Evolutionary conservation across 2,888 invertebrate genomes (phyloP).

Genomic region (Drosophila vallismaia): DNA sequence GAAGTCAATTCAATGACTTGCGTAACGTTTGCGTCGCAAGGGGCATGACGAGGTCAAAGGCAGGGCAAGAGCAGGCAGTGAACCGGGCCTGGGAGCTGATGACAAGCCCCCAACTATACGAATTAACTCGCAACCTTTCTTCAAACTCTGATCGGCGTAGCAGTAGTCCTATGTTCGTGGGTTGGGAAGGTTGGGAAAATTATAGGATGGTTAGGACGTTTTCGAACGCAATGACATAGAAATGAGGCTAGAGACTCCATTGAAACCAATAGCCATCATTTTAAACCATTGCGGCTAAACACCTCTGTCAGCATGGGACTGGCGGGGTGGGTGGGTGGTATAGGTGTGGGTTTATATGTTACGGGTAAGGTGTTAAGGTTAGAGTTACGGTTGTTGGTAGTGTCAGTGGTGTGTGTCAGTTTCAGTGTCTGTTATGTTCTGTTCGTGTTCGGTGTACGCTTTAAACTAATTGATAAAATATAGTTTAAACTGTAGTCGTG

Average conservation of each 20-base stretch:
- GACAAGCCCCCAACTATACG: constrained; percentile 26
- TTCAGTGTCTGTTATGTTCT: constrained; percentile 38
- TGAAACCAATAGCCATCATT: background rate
- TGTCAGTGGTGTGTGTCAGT: constrained; percentile 21
- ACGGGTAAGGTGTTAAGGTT: constrained; percentile 1
- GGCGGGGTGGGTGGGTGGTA: constrained; percentile 13
- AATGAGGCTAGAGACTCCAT: background rate
- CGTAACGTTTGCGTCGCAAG: background rate
- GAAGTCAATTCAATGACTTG: background rate
- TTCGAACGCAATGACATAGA: constrained; percentile 12
- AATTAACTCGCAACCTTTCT: constrained; percentile 35
- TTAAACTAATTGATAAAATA: constrained; percentile 76
- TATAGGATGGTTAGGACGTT: constrained; percentile 36
- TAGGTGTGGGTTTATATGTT: constrained; percentile 28
- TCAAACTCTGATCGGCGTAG: constrained; percentile 54
- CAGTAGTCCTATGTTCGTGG: constrained; percentile 54
- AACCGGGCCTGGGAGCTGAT: background rate
- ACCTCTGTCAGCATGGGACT: constrained; percentile 15
- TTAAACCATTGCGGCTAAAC: constrained; percentile 17
- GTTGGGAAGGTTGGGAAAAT: constrained; percentile 10
- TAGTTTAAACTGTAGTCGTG: constrained; percentile 81
- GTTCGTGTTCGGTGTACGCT: constrained; percentile 50
- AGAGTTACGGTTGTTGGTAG: background rate
- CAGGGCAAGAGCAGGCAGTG: background rate
- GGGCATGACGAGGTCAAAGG: background rate